Base-by-base conservation (phyloP, 2,888 invertebrate genomes). In the Ceraclea dissimilis region DNA sequence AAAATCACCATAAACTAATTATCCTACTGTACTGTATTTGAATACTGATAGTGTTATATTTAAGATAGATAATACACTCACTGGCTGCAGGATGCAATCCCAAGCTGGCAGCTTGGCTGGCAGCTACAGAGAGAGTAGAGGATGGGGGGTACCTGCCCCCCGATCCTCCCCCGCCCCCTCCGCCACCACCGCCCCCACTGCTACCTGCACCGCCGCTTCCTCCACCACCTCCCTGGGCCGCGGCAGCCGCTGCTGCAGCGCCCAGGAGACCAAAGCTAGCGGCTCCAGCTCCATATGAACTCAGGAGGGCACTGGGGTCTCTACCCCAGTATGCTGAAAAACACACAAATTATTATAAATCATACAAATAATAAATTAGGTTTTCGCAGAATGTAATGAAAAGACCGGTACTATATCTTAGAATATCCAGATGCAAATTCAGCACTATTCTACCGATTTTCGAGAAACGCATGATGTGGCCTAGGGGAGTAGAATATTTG, bases 31-130 rank as follows among this genome's bases (percentile, higher is more conserved):
- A n/a, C n/a, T n/a, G n/a, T n/a, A n/a, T n/a, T n/a, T n/a, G n/a
- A n/a, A n/a, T n/a, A n/a, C n/a, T n/a, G n/a, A n/a, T n/a, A n/a
- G n/a, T n/a, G n/a, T n/a, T n/a, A n/a, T n/a, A n/a, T n/a, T n/a
- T n/a, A n/a, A n/a, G n/a, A n/a, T n/a, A n/a, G 39, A 39, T 8
- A 39, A 26, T 26, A 4, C 51, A 78, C 81, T 80, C 63, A 86
- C 86, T 86, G 67, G 86, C 85, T 60, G 84, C 84, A 58, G 87
- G 86, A 67, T 84, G 84, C 67, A 89, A 77, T 63, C 90, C 89
- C 66, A 90, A 78, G 67, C 88, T 88, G 54, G 90, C 90, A 39
- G 90, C 90, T 73, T 90, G 90, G 69, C 88, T 89, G 63, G 90
- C 90, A 52, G 90, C 90, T 65, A 89, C 90, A 63, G 89, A 88